Base-by-base conservation (phyloP, 2,888 invertebrate genomes). In the Augiades crinisus region DNA sequence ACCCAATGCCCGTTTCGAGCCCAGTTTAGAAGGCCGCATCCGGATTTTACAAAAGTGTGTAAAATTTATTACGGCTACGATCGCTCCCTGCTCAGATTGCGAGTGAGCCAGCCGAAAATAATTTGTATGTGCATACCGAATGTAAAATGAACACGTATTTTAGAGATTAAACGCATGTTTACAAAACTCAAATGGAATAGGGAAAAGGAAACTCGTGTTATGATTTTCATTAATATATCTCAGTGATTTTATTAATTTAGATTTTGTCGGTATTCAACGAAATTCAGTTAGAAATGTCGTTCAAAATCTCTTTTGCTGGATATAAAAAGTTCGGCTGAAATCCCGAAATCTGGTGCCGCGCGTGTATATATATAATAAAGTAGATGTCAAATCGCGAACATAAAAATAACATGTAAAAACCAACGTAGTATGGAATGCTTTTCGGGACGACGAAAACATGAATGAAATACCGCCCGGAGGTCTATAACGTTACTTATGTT, bases 1-100 rank as follows among this genome's bases (percentile, higher is more conserved):
- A 21, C 64, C 68, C 72, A 69, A 75, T 72, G 56, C 72, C 73
- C 65, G 68, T 70, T 75, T 54, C 38, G 52, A 52, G 55, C 31
- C 43, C 24, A 38, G 38, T 54, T 46, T 53, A 37, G 45, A 47
- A 33, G 37, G 43, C 47, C 53, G 33, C 47, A 54, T 54, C 56
- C 56, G 54, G 54, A 44, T 47, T 52, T 51, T 41, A 49, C 54
- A 56, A 52, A 51, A 54, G 51, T 52, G 47, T 54, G 51, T 56
- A 54, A 57, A 54, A 54, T 57, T 57, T 57, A 49, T 44, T 47
- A 52, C 12, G 36, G 33, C 33, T 40, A 31, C 50, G 37, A 51
- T 44, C 44, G 50, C 50, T 21, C 36, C 44, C 27, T 36, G 14
- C 31, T 36, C 37, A 44, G 31, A 51, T 44, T 44, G 43, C 50